Percentiles rank a stretch among this genome's conserved stretches.
phyloP scores from a whole-genome alignment of 2,113 vertebrate genomes.

The Piprites chloris region DNA sequence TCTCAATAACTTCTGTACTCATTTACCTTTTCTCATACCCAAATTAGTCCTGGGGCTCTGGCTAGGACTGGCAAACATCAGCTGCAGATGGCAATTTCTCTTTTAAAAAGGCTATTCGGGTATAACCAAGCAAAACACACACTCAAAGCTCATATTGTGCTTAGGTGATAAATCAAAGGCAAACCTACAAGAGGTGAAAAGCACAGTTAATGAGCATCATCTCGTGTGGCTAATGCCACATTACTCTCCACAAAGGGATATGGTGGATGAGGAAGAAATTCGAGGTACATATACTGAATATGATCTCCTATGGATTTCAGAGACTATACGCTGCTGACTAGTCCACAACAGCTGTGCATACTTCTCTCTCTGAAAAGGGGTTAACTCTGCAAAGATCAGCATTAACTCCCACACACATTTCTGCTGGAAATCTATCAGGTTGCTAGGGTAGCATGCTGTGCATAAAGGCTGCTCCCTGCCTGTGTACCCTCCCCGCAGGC shows the following conservation, averaged over 20 bases:
- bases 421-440: conserved; percentile 58
- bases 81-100: background rate
- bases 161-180: background rate
- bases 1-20: background rate
- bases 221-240: background rate
- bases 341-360: background rate
- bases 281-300: background rate
- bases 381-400: conserved; percentile 52
- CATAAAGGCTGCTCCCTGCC: conserved; percentile 43
- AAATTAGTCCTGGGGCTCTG: background rate
- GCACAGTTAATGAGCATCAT: background rate
- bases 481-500: background rate
- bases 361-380: conserved; percentile 10
- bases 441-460: conserved; percentile 57
- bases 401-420: conserved; percentile 53
- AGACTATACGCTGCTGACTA: background rate
- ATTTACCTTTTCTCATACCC: background rate
- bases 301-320: background rate
- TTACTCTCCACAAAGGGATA: background rate
- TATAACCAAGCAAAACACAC: background rate
- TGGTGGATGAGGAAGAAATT: background rate
- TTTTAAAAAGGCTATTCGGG: background rate
- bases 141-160: background rate
- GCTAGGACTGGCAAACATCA: background rate
- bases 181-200: background rate